Conservation (phyloP, 2,888 invertebrate genomes). For the Clunio marinus region DNA sequence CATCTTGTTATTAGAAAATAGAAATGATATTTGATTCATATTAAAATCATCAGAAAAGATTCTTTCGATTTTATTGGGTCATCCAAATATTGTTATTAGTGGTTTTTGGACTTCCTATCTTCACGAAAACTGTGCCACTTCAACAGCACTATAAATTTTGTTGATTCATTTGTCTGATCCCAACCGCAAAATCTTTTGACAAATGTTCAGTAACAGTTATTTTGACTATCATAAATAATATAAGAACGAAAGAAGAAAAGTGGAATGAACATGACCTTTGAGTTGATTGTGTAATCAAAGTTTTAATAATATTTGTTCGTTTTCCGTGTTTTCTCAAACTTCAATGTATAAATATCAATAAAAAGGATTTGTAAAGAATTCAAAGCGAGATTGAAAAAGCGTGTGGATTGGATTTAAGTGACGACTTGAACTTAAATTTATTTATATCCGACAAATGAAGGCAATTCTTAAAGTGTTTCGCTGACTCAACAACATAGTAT, state of each 20-base stretch:
- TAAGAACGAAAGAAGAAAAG: no score
- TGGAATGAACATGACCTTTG: no score
- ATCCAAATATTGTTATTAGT: not conserved
- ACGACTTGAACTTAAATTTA: conserved; percentile 1
- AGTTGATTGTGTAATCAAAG: no score
- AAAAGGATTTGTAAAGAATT: not conserved
- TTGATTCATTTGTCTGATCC: conserved; percentile 17
- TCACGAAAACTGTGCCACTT: not conserved
- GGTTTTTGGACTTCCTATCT: not conserved
- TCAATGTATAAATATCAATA: no score
- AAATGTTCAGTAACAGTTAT: conserved; percentile 25
- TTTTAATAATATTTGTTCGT: no score
- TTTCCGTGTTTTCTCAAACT: no score
- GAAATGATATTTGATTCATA: not conserved
- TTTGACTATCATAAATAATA: no score
- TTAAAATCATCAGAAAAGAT: not conserved
- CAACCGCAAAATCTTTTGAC: conserved; percentile 1
- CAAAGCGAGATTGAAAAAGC: no score
- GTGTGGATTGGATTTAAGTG: not conserved
- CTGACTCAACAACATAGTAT: no score
- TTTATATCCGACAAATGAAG: not conserved
- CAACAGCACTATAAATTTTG: not conserved
- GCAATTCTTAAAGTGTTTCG: not conserved
- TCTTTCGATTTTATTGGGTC: conserved; percentile 1
- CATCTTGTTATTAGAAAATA: no score